phyloP scores from a whole-genome alignment of 64 coral and sea anemone genomes.

The Astreopora myriophthalma region DNA sequence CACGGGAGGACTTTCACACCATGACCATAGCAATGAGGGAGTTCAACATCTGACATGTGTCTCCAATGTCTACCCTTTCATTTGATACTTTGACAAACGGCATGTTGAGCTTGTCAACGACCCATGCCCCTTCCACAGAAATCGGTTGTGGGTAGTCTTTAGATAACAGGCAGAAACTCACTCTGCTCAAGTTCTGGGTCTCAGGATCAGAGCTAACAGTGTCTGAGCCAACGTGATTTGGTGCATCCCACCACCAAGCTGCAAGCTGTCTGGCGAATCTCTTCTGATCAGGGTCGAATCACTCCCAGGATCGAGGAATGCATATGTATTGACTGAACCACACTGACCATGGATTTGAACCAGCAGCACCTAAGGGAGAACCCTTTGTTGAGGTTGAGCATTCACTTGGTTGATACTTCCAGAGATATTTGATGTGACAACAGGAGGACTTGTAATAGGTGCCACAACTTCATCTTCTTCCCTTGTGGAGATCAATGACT shows the following conservation, averaged over 20 bases:
- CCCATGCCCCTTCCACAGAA: slow-evolving; percentile 14
- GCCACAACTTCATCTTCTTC: not conserved
- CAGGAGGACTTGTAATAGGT: not conserved
- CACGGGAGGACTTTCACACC: slow-evolving; percentile 20
- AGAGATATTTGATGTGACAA: not conserved
- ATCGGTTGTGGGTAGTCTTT: not conserved
- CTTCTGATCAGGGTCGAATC: slow-evolving; percentile 35
- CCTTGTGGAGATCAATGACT: not conserved
- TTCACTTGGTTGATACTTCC: not conserved
- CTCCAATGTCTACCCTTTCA: not conserved
- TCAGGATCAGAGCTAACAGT: not conserved
- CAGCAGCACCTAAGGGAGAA: not conserved
- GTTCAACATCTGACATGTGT: not conserved
- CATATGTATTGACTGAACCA: not conserved
- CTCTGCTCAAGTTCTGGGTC: not conserved
- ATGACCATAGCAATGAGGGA: not conserved
- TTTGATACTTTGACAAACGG: not conserved
- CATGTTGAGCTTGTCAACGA: slow-evolving; percentile 31
- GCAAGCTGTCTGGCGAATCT: not conserved
- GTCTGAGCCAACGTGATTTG: not conserved
- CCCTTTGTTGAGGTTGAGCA: not conserved
- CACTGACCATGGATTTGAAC: slow-evolving; percentile 2
- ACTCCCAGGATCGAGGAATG: slow-evolving; percentile 20
- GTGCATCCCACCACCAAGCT: slow-evolving; percentile 5
- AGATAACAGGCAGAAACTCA: not conserved